phyloP scores from a whole-genome alignment of 2,113 vertebrate species.

The Leiothrix lutea region DNA sequence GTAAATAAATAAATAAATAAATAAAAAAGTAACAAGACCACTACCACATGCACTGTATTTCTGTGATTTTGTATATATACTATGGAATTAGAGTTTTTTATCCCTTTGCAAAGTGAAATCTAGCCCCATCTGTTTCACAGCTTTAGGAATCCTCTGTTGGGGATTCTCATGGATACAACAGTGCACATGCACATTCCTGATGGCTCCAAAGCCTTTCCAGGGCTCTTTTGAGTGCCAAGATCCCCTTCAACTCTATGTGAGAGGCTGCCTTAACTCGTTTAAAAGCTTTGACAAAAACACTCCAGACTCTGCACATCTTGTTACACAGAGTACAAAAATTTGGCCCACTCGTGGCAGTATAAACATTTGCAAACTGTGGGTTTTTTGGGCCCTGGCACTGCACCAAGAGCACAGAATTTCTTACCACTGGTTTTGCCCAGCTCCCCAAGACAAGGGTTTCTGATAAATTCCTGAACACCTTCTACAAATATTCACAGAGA shows the following conservation, averaged over 20 bases:
- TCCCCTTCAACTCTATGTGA: background rate
- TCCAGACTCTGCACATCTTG: background rate
- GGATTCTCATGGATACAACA: fast-evolving
- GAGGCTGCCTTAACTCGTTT: background rate
- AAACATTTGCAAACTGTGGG: background rate
- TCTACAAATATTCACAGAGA: background rate
- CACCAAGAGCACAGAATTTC: background rate
- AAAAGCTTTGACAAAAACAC: background rate
- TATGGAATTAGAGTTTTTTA: background rate
- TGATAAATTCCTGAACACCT: background rate
- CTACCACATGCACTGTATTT: background rate
- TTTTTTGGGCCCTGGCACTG: fast-evolving
- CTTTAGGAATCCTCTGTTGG: background rate
- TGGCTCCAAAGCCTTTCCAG: background rate
- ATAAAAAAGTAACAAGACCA: background rate
- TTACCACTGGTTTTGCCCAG: background rate
- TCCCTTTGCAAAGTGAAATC: background rate
- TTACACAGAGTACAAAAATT: background rate
- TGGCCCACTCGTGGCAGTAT: background rate
- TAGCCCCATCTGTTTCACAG: background rate
- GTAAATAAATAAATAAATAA: too few relatives aligned
- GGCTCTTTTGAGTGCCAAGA: background rate
- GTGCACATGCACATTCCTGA: fast-evolving
- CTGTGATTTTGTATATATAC: background rate
- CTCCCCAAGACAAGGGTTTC: background rate